These are phyloP conservation scores for Falco punctatus DNA, from an alignment of 2,113 vertebrate genomes.

Conservation along the genomic window DNA sequence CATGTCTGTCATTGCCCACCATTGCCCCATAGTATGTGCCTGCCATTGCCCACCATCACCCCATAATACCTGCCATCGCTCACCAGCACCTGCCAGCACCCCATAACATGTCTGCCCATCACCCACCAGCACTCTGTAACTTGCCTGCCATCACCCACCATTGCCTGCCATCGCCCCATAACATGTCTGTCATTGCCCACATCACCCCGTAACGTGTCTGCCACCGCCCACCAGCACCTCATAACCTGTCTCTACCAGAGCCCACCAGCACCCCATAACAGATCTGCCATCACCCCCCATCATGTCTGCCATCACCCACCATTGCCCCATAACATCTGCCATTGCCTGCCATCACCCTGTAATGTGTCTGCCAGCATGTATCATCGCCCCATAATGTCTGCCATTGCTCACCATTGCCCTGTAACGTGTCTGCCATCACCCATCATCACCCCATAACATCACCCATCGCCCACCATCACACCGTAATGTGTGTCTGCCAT, in stretches of 20 bases:
- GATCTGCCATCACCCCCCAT: no score
- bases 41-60: fast-evolving
- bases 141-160: no score
- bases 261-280: not conserved
- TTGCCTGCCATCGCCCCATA: no score
- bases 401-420: not conserved
- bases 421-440: no score
- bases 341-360: no score
- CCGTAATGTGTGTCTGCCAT: no score
- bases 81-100: not conserved
- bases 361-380: fast-evolving
- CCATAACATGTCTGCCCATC: not conserved
- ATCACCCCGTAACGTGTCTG: not conserved
- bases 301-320: not conserved
- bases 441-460: no score
- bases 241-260: fast-evolving
- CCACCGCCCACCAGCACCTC: not conserved
- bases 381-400: not conserved
- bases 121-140: not conserved
- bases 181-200: no score
- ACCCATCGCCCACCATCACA: no score
- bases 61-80: not conserved
- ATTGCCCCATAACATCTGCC: not conserved
- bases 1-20: no score
- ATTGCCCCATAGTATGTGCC: no score